Conservation (phyloP, 1,140 invertebrate genomes). For the Thrips palmi region DNA sequence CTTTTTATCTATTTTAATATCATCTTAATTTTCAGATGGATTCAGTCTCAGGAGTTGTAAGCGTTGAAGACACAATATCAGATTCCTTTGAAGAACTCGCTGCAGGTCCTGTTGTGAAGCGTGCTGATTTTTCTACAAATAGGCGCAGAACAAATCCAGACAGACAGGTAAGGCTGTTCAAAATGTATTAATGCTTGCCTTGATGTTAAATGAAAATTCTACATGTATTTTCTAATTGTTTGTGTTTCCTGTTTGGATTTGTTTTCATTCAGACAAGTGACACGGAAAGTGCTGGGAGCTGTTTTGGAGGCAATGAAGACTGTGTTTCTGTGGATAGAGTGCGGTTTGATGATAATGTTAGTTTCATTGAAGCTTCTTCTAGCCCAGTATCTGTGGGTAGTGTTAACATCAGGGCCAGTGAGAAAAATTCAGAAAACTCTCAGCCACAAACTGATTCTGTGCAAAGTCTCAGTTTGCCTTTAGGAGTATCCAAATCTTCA, state of each 20-base stretch:
- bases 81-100: constrained; percentile 28
- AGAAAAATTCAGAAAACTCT: constrained; percentile 8
- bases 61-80: constrained; percentile 18
- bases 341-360: constrained; percentile 24
- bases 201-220: background rate
- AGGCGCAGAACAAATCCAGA: constrained; percentile 14
- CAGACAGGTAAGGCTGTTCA: constrained; percentile 16
- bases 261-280: constrained; percentile 14
- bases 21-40: constrained; percentile 20
- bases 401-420: constrained; percentile 4
- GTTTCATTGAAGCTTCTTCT: constrained; percentile 20
- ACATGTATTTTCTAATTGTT: constrained; percentile 1
- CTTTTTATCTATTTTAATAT: constrained; percentile 6
- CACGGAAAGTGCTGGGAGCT: constrained; percentile 25
- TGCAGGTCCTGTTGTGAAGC: constrained; percentile 23
- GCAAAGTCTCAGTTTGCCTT: no score
- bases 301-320: constrained; percentile 30
- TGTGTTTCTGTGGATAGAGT: constrained; percentile 30
- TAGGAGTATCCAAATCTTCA: no score
- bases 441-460: no score
- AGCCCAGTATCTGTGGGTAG: background rate
- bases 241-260: no score
- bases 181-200: background rate
- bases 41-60: constrained; percentile 18
- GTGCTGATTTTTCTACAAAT: constrained; percentile 14